Base-by-base conservation (phyloP, 2,797 vertebrate genomes). In the Gymnothorax reevesii region DNA sequence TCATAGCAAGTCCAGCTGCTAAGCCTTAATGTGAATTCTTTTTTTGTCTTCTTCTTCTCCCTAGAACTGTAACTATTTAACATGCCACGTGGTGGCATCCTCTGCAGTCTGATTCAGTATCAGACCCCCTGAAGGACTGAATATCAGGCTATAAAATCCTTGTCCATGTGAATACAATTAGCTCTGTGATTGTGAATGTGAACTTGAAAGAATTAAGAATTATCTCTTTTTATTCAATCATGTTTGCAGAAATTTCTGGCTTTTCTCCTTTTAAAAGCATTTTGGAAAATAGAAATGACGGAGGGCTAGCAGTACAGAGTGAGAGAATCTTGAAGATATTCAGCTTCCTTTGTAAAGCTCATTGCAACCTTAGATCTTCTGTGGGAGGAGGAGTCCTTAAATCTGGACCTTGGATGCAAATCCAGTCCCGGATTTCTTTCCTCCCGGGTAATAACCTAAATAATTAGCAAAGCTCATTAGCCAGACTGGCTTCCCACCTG, bases 211-310 rank as follows among this genome's bases (percentile, higher is more conserved):
- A n/a, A n/a, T n/a, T n/a, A n/a, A n/a, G n/a, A n/a, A n/a, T n/a
- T n/a, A n/a, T n/a, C n/a, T n/a, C n/a, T n/a, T 89, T 90, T 91
- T 86, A 86, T 88, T 91, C 89, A 89, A 85, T 88, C 84, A 87
- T 88, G 83, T 88, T 89, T 91, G 84, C 84, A 79, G 87, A 91
- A 94, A 93, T 88, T 89, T 90, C 90, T 73, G 0, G 57, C 89
- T 89, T 91, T 92, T 79, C 66, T 87, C 57, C 86, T 89, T 59
- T 86, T 86, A 55, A 57, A 10, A 88, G 54, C 0, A 84, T 87
- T 22, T 83, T 33, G 60, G 86, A 87, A 42, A 86, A 88, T 86
- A 90, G 90, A 86, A 57, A 64, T 85, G 89, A 8, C 90, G 80
- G 89, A 8, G 90, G 80, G 54, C 90, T 6, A 20, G 75, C 33